Conservation (phyloP, 2,888 invertebrate species). For the Campoletis raptor region DNA sequence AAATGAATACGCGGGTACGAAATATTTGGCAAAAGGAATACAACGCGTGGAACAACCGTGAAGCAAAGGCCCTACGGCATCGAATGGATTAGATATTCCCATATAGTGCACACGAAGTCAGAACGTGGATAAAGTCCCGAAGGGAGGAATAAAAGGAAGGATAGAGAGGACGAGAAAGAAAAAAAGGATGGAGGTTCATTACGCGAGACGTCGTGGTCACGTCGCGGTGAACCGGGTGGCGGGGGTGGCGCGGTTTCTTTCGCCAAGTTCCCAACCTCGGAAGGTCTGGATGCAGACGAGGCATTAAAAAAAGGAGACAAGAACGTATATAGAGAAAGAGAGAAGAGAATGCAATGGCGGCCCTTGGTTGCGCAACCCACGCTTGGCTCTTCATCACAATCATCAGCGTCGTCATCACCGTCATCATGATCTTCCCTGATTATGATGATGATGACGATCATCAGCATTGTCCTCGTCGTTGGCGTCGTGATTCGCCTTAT, state of each 20-base stretch:
- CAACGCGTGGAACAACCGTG: slow-evolving; percentile 62
- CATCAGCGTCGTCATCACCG: slow-evolving; percentile 63
- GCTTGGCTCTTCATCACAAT: slow-evolving; percentile 73
- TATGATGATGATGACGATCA: slow-evolving; percentile 55
- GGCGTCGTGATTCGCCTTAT: slow-evolving; percentile 51
- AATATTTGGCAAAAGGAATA: slow-evolving; percentile 52
- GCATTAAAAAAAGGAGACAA: slow-evolving; percentile 27
- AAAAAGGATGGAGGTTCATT: slow-evolving; percentile 76
- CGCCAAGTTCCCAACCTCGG: slow-evolving; percentile 64
- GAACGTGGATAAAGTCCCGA: slow-evolving; percentile 28
- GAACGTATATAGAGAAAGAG: background rate
- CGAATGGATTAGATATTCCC: slow-evolving; percentile 68
- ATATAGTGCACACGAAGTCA: slow-evolving; percentile 64
- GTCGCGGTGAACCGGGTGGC: slow-evolving; percentile 74
- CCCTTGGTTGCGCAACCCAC: slow-evolving; percentile 76
- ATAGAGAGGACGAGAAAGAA: slow-evolving; percentile 59
- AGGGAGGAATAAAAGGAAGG: slow-evolving; percentile 59
- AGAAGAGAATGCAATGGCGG: slow-evolving; percentile 74
- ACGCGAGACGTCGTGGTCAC: slow-evolving; percentile 79
- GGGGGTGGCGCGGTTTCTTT: slow-evolving; percentile 76
- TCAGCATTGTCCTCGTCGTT: slow-evolving; percentile 62
- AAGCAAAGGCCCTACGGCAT: slow-evolving; percentile 62
- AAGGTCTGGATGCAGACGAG: slow-evolving; percentile 42
- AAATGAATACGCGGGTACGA: slow-evolving; percentile 18
- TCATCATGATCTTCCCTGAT: slow-evolving; percentile 63